Percentiles rank a stretch among this genome's conserved stretches.
These are phyloP conservation scores for Radopholus similis DNA, from an alignment of 1,140 invertebrate genomes.

Conservation along the genomic window DNA sequence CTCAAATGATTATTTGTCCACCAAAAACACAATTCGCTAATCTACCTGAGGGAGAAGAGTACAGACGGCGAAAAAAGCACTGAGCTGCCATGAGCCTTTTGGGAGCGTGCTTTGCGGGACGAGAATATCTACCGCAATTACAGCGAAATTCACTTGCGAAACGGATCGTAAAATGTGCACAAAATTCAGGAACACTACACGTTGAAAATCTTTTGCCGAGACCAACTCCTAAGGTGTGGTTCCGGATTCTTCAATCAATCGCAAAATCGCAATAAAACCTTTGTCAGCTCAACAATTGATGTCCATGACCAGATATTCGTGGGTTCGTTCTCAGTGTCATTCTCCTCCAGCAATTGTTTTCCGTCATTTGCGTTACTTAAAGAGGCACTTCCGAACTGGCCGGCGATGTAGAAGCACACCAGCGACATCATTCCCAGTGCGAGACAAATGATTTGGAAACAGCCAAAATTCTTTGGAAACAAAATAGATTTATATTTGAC, in stretches of 20 bases:
- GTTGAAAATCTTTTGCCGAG: constrained; percentile 39
- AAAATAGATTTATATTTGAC: neutral
- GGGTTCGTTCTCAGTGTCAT: neutral
- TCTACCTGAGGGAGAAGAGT: constrained; percentile 47
- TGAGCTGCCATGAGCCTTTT: constrained; percentile 52
- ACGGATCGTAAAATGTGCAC: constrained; percentile 46
- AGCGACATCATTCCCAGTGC: constrained; percentile 49
- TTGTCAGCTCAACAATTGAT: neutral
- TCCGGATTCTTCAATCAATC: neutral
- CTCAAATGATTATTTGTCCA: constrained; percentile 17
- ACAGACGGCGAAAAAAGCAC: constrained; percentile 44
- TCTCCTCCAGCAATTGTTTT: neutral
- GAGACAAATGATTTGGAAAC: constrained; percentile 56
- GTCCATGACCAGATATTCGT: neutral
- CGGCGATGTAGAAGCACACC: constrained; percentile 38
- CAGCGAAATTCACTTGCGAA: constrained; percentile 53
- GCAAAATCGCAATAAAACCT: neutral
- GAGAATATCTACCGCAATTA: constrained; percentile 54
- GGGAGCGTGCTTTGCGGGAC: constrained; percentile 50
- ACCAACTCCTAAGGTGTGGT: constrained; percentile 37
- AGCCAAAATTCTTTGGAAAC: constrained; percentile 48
- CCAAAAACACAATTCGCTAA: neutral
- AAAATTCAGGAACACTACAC: constrained; percentile 53
- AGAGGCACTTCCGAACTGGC: constrained; percentile 28
- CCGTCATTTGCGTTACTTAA: constrained; percentile 4